Conservation (phyloP, 2,888 invertebrate genomes). For the Tetrapedia diversipes region DNA sequence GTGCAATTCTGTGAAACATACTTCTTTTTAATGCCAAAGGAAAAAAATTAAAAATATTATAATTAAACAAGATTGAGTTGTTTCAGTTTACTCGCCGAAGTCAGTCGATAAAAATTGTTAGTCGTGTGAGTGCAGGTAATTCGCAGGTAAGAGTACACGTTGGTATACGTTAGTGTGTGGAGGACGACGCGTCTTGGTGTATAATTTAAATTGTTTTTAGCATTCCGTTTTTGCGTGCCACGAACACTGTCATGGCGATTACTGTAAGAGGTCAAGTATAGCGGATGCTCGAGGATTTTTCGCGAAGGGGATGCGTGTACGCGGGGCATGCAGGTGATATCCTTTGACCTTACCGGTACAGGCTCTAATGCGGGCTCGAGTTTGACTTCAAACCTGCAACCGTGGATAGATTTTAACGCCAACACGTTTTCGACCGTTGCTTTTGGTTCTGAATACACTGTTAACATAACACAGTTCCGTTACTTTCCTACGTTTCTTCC, state of each 20-base stretch:
- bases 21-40: too few species aligned
- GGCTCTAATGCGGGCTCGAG: slow-evolving; percentile 58
- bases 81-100: neutral
- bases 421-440: slow-evolving; percentile 8
- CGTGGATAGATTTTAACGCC: slow-evolving; percentile 8
- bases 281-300: slow-evolving; percentile 52
- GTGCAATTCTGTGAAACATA: too few species aligned
- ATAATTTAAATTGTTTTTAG: slow-evolving; percentile 33
- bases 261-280: slow-evolving; percentile 55
- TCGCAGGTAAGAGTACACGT: neutral
- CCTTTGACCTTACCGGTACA: slow-evolving; percentile 61
- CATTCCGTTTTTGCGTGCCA: slow-evolving; percentile 6
- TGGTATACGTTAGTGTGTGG: neutral
- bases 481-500: neutral
- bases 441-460: neutral
- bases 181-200: slow-evolving; percentile 10
- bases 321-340: slow-evolving; percentile 62
- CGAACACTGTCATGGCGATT: slow-evolving; percentile 44
- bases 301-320: slow-evolving; percentile 53
- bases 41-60: neutral
- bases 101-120: neutral
- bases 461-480: neutral
- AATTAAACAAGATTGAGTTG: neutral
- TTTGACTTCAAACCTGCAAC: slow-evolving; percentile 26
- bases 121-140: neutral